Base-by-base conservation (phyloP, 1,140 invertebrate genomes). In the Drosophila chauvacae region DNA sequence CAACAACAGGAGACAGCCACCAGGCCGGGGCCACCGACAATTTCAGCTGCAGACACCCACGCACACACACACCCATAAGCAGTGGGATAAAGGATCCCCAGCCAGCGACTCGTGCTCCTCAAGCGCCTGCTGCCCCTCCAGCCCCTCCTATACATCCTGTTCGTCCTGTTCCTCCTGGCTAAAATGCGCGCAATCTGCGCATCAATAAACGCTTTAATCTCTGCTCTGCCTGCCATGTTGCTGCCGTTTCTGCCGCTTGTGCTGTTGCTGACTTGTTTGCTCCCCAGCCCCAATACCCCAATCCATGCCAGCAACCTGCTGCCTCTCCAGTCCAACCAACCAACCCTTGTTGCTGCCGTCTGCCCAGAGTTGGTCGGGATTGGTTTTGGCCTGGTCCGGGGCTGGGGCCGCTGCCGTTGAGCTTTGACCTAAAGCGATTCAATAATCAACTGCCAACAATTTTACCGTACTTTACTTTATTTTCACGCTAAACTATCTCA, bases 201-300 rank as follows among this genome's bases (percentile, higher is more conserved):
- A 90, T 90, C 85, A 90, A 90, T 90, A 90, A 90, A 90, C 85
- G 85, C 85, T 90, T 90, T 90, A 90, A 90, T 90, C 85, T 90
- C 85, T 87, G 85, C 85, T 81, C 74, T 79, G 77, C 68, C 77
- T 78, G 76, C 76, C 68, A 55, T 78, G 68, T 57, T 81, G 70
- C 39, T 83, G 79, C 35, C 66, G 76, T 45, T 84, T 58, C 61
- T 62, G 82, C 35, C 66, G 76, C 45, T 84, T 62, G 55, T 65
- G 82, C 69, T 86, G 76, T 86, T 87, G 80, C 65, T 80, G 83
- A 76, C 79, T 86, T 74, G 74, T 78, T 80, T 80, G 77, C 55
- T 53, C 30, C 23, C 58, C 18, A n/a, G 7, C n/a, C 4, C n/a
- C 20, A 61, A 39, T 39, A 37, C 20, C n/a, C 37, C 62, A 44